Evolutionary conservation across 2,797 vertebrate species (phyloP), one percentile per base, ranked within the genome.

Genomic region (Tolypeutes matacus): DNA sequence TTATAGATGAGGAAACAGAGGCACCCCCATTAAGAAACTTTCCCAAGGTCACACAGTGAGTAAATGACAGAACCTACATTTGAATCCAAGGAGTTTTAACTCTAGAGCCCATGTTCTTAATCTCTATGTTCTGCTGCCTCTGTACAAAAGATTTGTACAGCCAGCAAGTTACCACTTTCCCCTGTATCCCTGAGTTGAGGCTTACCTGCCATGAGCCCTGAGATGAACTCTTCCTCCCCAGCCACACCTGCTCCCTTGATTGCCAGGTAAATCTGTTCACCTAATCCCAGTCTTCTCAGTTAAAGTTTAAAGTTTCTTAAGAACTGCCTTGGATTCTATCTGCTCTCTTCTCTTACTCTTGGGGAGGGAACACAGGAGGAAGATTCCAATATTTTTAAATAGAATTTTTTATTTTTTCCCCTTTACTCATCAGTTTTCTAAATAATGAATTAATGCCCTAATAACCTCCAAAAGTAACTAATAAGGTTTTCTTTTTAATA

Each of bases 401-500:
- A 62, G 64, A 72, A 56, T 65, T 25, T 81, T 86, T 89, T 17
- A 42, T 77, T 86, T 76, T 78, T 49, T 25, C 31, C 56, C 86
- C 70, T 75, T 80, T 65, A 65, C 80, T 77, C 42, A 86, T 69
- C 9, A 82, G 7, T 86, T 89, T 89, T 49, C 29, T 67, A 58
- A 89, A 51, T 88, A 87, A 82, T 62, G 42, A 87, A 29, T 94
- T 72, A 53, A 8, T 64, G 56, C 85, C 56, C 46, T 65, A 56
- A 34, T 23, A 72, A 49, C 46, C 27, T 83, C 56, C 15, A 84
- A 18, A 56, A 49, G 21, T 49, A 87, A 83, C 76, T 89, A 34
- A 36, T 75, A 31, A 93, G 42, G 12, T 56, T 92, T 84, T 89
- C 69, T 60, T 82, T 86, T 89, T 80, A 75, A 31, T 46, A 23